A percentile compares a stretch with the other conserved stretches of the same genome.
These are phyloP conservation scores for Xestia rhomboidea DNA, from an alignment of 2,888 invertebrate genomes.

Conservation along the genomic window DNA sequence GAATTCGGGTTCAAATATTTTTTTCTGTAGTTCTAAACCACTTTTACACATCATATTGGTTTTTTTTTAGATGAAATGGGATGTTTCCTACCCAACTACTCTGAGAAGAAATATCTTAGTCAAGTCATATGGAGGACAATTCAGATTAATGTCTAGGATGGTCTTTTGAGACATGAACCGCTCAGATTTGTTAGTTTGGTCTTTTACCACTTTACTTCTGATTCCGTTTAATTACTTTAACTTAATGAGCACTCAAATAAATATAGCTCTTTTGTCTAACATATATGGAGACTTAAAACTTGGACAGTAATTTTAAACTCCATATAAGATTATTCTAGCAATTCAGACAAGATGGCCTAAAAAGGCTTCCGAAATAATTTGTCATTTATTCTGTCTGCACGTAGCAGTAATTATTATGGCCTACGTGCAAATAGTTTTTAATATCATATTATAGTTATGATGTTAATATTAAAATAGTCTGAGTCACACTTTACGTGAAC, in stretches of 20 bases:
- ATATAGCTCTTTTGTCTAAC: constrained; percentile 23
- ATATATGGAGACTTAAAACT: neutral
- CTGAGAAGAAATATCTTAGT: no score
- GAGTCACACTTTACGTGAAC: neutral
- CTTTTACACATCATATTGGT: neutral
- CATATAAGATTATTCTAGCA: constrained; percentile 2
- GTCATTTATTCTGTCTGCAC: neutral
- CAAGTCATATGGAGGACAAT: neutral
- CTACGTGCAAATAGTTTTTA: neutral
- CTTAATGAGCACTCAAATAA: constrained; percentile 2
- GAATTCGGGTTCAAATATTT: no score
- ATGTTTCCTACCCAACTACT: no score
- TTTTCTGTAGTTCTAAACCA: neutral
- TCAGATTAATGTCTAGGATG: neutral
- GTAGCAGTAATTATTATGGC: constrained; percentile 1
- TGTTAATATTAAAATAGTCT: no score
- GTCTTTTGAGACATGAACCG: neutral
- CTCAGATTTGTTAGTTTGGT: neutral
- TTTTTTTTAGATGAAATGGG: no score
- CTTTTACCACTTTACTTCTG: neutral
- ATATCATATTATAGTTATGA: neutral
- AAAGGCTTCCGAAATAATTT: neutral
- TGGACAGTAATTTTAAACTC: neutral
- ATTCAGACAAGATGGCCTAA: constrained; percentile 6
- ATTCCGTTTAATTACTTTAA: neutral